Percentiles rank a stretch among this genome's conserved stretches.
Evolutionary conservation across 2,113 vertebrate species (phyloP).

Genomic region (Entelurus aequoreus): DNA sequence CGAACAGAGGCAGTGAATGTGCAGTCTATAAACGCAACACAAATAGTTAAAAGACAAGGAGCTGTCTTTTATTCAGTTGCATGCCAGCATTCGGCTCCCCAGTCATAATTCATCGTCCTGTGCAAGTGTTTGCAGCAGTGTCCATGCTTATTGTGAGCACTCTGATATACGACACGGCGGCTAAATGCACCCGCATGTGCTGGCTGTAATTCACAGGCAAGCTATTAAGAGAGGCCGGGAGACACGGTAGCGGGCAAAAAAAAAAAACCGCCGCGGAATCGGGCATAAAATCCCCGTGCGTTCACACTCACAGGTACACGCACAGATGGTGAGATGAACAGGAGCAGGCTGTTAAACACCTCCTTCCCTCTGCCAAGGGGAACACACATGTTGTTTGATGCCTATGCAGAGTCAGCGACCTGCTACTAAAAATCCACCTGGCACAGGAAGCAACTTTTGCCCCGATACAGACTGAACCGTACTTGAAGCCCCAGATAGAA

Average conservation of each 20-base stretch:
- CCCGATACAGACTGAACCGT: conserved; percentile 34
- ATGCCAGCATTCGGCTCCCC: conserved; percentile 8
- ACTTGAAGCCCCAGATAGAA: conserved; percentile 13
- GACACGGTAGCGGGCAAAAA: conserved; percentile 27
- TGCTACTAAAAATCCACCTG: conserved; percentile 23
- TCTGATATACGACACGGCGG: conserved; percentile 44
- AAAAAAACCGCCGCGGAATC: conserved; percentile 7
- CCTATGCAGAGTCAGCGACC: conserved; percentile 22
- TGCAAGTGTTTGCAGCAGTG: conserved; percentile 3
- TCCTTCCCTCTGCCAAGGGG: conserved; percentile 18
- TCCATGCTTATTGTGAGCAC: conserved; percentile 1
- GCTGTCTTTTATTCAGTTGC: conserved; percentile 13
- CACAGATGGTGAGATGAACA: conserved; percentile 46
- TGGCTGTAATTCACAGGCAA: conserved; percentile 59
- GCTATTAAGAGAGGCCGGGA: conserved; percentile 40
- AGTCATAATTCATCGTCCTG: conserved; percentile 6
- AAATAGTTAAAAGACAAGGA: conserved; percentile 14
- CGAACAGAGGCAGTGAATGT: background rate
- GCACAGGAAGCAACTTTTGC: conserved; percentile 17
- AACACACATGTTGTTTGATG: conserved; percentile 37
- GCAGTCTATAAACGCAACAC: background rate
- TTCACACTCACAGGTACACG: conserved; percentile 22
- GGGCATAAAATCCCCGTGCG: conserved; percentile 3
- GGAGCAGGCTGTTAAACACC: conserved; percentile 32
- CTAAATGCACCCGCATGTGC: conserved; percentile 48